Evolutionary conservation across 92 coral and sea anemone species (phyloP), one percentile per base, ranked within the genome.

Genomic region (Blastomussa wellsi): DNA sequence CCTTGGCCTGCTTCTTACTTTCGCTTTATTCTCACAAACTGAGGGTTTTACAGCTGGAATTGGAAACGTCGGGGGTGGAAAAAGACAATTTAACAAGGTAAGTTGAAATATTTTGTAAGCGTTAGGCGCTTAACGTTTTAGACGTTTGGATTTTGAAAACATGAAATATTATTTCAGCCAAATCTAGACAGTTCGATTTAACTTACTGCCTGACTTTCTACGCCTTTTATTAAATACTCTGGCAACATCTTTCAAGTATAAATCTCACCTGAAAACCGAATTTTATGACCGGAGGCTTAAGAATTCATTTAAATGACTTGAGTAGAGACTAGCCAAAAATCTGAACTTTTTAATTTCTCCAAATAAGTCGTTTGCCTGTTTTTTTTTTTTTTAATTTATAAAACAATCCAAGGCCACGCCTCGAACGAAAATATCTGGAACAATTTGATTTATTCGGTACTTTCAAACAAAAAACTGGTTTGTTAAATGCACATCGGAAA

Each of bases 21-120:
- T 73, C 10, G 57, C 72, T 24, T 60, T 74, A 33, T 44, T 83
- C 20, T 59, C 81, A 12, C 65, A 74, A 36, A 47, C 87, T 19
- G 87, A 83, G 36, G 28, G 87, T 22, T 83, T 83, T 41, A 83
- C 87, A 0, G 87, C 87, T 26, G 87, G 87, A 16, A 83, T 83
- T 44, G 87, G 87, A 38, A 83, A 83, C 29, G 74, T 83, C 0
- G 80, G 77, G 0, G 80, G 77, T 2, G 77, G 85, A 55, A 83
- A 83, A 17, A 62, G 87, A 38, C 47, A 60, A 20, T 16, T 83
- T 16, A 38, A 57, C n/a, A 37, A 70, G 75, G 75, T 70, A 6
- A 33, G 42, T 36, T 17, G 19, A 7, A 17, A 1, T 3, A 1
- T 69, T 65, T 17, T 33, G 12, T 38, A 2, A 69, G 33, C 16